Conservation (phyloP, 2,888 invertebrate genomes). For the Allacma fusca region DNA sequence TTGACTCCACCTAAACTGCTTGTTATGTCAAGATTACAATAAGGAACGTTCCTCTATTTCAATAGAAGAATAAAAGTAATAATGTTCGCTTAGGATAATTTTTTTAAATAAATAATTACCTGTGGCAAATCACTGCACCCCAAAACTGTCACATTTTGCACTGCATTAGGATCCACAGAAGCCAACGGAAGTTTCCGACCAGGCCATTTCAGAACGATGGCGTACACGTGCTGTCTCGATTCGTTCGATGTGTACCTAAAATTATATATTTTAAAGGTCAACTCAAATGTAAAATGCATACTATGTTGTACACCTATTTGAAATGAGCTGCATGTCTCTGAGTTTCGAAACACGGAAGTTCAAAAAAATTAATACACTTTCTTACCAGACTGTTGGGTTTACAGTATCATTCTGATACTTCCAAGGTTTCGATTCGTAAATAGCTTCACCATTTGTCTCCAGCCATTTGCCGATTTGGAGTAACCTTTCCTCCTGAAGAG, state of each 20-base stretch:
- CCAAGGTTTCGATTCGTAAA: conserved; percentile 67
- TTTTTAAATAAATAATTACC: background rate
- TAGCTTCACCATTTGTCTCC: conserved; percentile 65
- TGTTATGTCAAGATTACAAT: background rate
- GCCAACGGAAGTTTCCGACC: background rate
- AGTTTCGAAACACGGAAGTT: no score
- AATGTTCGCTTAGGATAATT: no score
- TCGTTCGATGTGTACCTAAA: conserved; percentile 10
- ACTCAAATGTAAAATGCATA: no score
- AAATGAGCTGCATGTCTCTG: no score
- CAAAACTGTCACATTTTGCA: background rate
- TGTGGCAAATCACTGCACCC: background rate
- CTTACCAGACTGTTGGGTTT: conserved; percentile 76
- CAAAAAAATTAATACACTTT: no score
- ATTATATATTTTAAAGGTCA: no score
- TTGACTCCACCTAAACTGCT: background rate
- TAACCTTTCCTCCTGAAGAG: conserved; percentile 65
- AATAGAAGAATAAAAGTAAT: no score
- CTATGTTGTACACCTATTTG: no score
- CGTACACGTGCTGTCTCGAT: background rate
- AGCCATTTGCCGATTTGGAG: conserved; percentile 65
- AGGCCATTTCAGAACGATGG: background rate
- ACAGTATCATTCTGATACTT: conserved; percentile 79
- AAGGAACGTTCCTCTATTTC: no score
- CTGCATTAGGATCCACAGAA: background rate